A percentile compares a stretch with the other conserved stretches of the same genome.
These are phyloP conservation scores for Rhynchophorus ferrugineus DNA, from an alignment of 1,140 invertebrate genomes.

Conservation along the genomic window DNA sequence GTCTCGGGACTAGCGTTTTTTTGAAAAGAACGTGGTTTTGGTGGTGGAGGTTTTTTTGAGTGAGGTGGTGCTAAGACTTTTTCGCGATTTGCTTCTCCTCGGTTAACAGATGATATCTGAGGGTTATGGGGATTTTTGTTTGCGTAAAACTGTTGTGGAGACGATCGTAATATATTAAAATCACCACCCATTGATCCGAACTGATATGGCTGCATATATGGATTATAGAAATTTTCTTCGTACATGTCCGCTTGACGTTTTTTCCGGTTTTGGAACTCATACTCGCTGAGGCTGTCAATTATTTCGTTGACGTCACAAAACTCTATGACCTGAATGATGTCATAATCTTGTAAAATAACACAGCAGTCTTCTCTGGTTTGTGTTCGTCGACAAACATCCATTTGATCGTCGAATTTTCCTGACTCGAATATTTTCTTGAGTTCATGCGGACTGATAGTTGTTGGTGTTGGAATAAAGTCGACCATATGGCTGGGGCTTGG, in stretches of 20 bases:
- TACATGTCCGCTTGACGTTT: background rate
- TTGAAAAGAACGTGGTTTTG: too few relatives aligned
- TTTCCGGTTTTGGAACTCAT: constrained; percentile 4
- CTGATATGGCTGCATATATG: too few relatives aligned
- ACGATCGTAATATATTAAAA: too few relatives aligned
- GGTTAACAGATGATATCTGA: too few relatives aligned
- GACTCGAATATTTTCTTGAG: constrained; percentile 5
- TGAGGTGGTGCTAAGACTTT: too few relatives aligned
- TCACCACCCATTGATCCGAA: too few relatives aligned
- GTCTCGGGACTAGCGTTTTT: too few relatives aligned
- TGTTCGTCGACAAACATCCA: constrained; percentile 3
- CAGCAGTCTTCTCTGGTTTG: constrained; percentile 13
- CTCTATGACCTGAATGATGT: constrained; percentile 3
- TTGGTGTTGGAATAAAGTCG: background rate
- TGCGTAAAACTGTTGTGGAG: too few relatives aligned
- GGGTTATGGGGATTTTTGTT: too few relatives aligned
- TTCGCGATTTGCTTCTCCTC: too few relatives aligned
- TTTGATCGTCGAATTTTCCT: constrained; percentile 2
- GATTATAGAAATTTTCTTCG: too few relatives aligned
- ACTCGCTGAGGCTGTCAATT: constrained; percentile 6
- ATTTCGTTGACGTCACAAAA: constrained; percentile 15
- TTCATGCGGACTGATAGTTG: background rate
- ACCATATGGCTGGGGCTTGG: background rate
- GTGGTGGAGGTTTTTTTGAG: too few relatives aligned
- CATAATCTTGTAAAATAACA: constrained; percentile 6